These are phyloP conservation scores for Nothobranchius kuhntae DNA, from an alignment of 2,113 vertebrate species.

Conservation along the genomic window DNA sequence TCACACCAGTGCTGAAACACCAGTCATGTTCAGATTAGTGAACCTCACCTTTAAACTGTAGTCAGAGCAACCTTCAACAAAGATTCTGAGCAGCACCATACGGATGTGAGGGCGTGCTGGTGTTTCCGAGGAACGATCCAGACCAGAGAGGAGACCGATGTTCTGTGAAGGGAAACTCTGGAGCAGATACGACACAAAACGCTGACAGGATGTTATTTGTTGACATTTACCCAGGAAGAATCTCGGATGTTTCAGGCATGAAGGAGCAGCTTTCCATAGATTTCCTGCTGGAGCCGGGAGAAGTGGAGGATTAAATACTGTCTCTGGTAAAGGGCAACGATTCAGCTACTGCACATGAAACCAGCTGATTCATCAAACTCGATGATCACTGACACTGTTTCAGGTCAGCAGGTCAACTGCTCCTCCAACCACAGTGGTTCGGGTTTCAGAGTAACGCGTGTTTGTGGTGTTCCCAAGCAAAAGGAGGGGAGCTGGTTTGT, in stretches of 20 bases:
- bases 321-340: constrained; percentile 47
- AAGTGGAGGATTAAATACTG: constrained; percentile 25
- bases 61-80: too few species aligned
- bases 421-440: too few species aligned
- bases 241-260: constrained; percentile 68
- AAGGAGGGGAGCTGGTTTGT: too few species aligned
- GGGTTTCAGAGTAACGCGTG: too few species aligned
- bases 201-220: constrained; percentile 70
- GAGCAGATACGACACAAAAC: constrained; percentile 68
- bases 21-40: too few species aligned
- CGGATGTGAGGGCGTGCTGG: too few species aligned
- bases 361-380: neutral
- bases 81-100: too few species aligned
- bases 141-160: neutral
- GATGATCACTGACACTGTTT: neutral
- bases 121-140: constrained; percentile 28
- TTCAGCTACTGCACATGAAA: constrained; percentile 14
- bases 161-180: constrained; percentile 16
- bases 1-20: too few species aligned
- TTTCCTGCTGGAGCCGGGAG: constrained; percentile 33
- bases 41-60: too few species aligned
- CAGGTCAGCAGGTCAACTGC: neutral
- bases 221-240: constrained; percentile 67
- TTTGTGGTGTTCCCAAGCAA: too few species aligned
- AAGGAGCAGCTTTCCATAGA: constrained; percentile 39